Percentiles rank a stretch among this genome's conserved stretches.
Conservation (phyloP, 1,140 invertebrate genomes). For the Acromyrmex echinatior region DNA sequence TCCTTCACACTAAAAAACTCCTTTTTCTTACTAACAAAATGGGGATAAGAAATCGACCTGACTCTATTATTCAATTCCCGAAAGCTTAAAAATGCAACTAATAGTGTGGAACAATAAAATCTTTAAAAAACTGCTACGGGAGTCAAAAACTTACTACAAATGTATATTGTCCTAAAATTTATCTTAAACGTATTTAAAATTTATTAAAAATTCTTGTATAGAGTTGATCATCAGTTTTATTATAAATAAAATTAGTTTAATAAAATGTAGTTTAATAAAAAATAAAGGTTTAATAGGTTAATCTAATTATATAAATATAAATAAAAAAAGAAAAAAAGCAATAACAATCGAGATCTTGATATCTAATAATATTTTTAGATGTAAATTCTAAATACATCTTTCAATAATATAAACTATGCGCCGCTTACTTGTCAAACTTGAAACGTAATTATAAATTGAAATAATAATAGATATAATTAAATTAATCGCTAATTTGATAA, state of each 20-base stretch:
- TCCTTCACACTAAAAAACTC: slow-evolving; percentile 53
- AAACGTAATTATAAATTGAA: too few relatives aligned
- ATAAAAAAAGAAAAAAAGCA: too few relatives aligned
- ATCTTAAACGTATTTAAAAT: background rate
- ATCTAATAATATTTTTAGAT: too few relatives aligned
- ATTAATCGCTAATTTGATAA: too few relatives aligned
- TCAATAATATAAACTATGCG: too few relatives aligned
- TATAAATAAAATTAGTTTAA: background rate
- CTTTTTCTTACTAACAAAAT: slow-evolving; percentile 47
- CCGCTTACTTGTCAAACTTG: too few relatives aligned
- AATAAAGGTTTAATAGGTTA: too few relatives aligned
- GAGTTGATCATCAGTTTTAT: background rate
- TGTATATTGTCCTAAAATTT: background rate
- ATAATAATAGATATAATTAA: too few relatives aligned
- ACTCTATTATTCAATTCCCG: slow-evolving; percentile 52
- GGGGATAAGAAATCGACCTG: slow-evolving; percentile 36
- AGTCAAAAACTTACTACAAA: background rate
- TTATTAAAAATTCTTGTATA: background rate
- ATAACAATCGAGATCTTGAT: too few relatives aligned
- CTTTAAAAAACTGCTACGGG: background rate
- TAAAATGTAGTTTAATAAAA: background rate
- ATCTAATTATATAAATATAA: too few relatives aligned
- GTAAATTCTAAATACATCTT: too few relatives aligned
- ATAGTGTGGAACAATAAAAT: slow-evolving; percentile 22
- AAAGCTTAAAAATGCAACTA: slow-evolving; percentile 4